A percentile compares a stretch with the other conserved stretches of the same genome.
Evolutionary conservation across 2,113 vertebrate species (phyloP).

Genomic region (Labeo catla): DNA sequence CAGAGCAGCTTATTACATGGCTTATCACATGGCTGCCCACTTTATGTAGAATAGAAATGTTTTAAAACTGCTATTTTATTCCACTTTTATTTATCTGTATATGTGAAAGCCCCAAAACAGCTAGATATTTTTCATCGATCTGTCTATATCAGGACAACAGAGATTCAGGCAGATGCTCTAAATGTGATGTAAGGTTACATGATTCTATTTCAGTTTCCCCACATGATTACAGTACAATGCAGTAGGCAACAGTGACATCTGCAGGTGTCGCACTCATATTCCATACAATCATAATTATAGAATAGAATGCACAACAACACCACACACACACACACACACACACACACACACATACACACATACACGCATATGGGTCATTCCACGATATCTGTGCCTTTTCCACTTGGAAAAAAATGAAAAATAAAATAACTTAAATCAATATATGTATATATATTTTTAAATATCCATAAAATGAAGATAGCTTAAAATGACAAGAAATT

Average conservation of each 20-base stretch:
- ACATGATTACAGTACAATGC: background rate
- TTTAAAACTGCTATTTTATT: background rate
- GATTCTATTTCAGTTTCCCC: constrained; percentile 17
- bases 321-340: too few species aligned
- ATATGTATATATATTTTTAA: too few species aligned
- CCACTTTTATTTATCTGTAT: background rate
- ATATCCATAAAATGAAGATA: too few species aligned
- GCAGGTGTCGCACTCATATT: background rate
- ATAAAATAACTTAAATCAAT: too few species aligned
- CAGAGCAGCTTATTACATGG: background rate
- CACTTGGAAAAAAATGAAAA: too few species aligned
- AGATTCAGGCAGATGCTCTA: constrained; percentile 19
- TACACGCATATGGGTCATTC: too few species aligned
- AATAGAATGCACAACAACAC: background rate
- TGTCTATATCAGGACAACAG: background rate
- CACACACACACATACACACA: too few species aligned
- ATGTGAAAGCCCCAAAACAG: too few species aligned
- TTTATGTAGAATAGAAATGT: background rate
- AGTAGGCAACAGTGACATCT: constrained; percentile 54
- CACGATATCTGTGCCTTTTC: too few species aligned
- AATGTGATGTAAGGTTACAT: constrained; percentile 22
- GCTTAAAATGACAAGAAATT: too few species aligned
- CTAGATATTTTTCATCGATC: too few species aligned
- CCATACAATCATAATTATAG: background rate
- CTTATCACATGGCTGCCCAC: background rate